A percentile compares a stretch with the other conserved stretches of the same genome.
Conservation (phyloP, 2,797 vertebrate species). For the Helostoma temminkii region DNA sequence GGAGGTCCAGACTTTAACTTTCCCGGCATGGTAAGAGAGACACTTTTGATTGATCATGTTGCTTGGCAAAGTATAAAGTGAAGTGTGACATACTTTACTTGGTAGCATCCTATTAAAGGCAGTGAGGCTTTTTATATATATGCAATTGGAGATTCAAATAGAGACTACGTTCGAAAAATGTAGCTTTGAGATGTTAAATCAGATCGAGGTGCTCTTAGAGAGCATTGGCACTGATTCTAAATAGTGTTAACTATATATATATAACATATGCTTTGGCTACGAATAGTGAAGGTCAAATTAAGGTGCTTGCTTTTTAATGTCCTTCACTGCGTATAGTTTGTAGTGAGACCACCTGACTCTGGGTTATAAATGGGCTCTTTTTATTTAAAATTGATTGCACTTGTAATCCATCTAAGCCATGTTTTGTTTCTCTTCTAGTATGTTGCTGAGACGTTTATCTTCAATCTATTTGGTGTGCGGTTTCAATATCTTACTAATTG, state of each 20-base stretch:
- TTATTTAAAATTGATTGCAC: not conserved
- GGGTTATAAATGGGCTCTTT: not conserved
- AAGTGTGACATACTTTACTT: slow-evolving; percentile 7
- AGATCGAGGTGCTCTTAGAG: too few species aligned
- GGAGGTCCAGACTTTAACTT: slow-evolving; percentile 63
- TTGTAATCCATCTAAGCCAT: not conserved
- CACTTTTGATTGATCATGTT: slow-evolving; percentile 58
- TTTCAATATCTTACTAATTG: not conserved
- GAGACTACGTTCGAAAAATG: not conserved
- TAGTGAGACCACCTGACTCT: not conserved
- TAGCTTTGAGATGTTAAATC: not conserved
- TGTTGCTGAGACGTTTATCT: not conserved
- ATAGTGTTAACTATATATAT: too few species aligned
- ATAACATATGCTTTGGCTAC: too few species aligned
- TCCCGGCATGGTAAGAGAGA: slow-evolving; percentile 33
- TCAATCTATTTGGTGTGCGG: not conserved
- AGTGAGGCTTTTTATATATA: not conserved
- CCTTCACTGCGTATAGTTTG: too few species aligned
- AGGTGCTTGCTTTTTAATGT: too few species aligned
- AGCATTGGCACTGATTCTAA: too few species aligned
- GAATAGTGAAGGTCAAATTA: too few species aligned
- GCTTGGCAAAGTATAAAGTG: slow-evolving; percentile 41
- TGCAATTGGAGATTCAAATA: slow-evolving; percentile 4
- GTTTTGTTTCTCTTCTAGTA: not conserved
- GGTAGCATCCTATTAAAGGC: slow-evolving; percentile 18